Evolutionary conservation across 1,140 invertebrate species (phyloP).

Genomic region (Zaprionus vittiger): DNA sequence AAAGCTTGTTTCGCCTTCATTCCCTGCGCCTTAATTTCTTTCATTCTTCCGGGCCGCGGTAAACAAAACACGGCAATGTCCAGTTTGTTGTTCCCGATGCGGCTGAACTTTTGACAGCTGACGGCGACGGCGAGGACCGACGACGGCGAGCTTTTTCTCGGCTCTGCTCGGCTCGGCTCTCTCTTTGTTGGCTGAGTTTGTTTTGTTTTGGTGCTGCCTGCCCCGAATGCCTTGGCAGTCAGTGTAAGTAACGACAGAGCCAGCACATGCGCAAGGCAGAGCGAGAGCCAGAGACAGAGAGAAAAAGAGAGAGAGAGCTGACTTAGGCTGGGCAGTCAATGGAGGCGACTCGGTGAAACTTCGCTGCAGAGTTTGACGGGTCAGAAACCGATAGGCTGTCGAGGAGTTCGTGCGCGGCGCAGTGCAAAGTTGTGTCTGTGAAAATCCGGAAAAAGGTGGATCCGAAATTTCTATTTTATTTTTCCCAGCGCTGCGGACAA

Average conservation of each 20-base stretch:
- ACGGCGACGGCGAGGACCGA: slow-evolving; percentile 9
- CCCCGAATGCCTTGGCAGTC: slow-evolving; percentile 34
- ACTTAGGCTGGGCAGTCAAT: slow-evolving; percentile 42
- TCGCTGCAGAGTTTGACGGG: slow-evolving; percentile 69
- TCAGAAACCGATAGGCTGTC: slow-evolving; percentile 73
- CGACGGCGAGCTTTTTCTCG: slow-evolving; percentile 48
- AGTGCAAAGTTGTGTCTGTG: slow-evolving; percentile 38
- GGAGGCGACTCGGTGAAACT: slow-evolving; percentile 57
- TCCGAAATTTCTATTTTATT: slow-evolving; percentile 19
- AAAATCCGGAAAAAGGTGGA: slow-evolving; percentile 13
- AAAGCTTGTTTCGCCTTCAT: background rate
- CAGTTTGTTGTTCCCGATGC: slow-evolving; percentile 19
- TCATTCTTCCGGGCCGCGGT: slow-evolving; percentile 33
- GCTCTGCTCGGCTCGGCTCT: background rate
- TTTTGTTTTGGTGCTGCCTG: slow-evolving; percentile 60
- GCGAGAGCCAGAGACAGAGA: background rate
- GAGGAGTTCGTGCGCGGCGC: slow-evolving; percentile 60
- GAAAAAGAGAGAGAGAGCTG: slow-evolving; percentile 13
- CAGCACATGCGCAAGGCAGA: slow-evolving; percentile 57
- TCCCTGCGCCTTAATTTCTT: slow-evolving; percentile 10
- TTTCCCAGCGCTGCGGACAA: slow-evolving; percentile 20
- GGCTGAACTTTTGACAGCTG: slow-evolving; percentile 65
- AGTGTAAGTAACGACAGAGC: slow-evolving; percentile 43
- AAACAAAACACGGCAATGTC: slow-evolving; percentile 54
- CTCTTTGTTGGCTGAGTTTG: slow-evolving; percentile 53